A percentile compares a stretch with the other conserved stretches of the same genome.
Evolutionary conservation across 2,797 vertebrate genomes (phyloP).

Genomic region (Melanotaenia pygmaea): DNA sequence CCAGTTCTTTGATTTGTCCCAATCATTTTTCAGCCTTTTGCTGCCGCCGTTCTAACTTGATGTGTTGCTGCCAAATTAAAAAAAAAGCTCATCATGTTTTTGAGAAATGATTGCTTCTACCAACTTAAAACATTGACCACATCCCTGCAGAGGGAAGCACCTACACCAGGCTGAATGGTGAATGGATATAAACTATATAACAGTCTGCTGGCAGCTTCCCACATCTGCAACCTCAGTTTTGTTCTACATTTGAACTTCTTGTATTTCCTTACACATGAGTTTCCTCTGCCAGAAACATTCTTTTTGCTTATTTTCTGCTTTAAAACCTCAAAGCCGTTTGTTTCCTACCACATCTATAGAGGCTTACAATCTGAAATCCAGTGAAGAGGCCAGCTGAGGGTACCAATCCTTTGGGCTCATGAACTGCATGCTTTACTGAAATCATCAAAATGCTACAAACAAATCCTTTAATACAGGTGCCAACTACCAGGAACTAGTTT

Average conservation of each 20-base stretch:
- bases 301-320: background rate
- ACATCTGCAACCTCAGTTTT: no score
- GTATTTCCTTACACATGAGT: background rate
- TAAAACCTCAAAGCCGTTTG: slow-evolving; percentile 7
- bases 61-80: no score
- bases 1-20: no score
- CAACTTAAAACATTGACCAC: background rate
- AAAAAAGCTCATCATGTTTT: no score
- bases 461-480: slow-evolving; percentile 34
- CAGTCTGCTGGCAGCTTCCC: no score
- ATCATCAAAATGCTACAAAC: slow-evolving; percentile 20
- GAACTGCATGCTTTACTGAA: slow-evolving; percentile 33
- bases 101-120: no score
- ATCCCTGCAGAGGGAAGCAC: background rate
- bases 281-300: background rate
- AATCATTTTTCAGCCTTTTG: no score
- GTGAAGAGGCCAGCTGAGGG: background rate
- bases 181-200: background rate
- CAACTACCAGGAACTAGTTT: slow-evolving; percentile 25
- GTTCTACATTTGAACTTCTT: no score
- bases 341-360: background rate
- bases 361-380: slow-evolving; percentile 8
- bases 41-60: no score
- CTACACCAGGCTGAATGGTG: background rate
- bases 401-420: slow-evolving; percentile 3